Conservation (phyloP, 2,113 vertebrate species). For the Atrichornis clamosus region DNA sequence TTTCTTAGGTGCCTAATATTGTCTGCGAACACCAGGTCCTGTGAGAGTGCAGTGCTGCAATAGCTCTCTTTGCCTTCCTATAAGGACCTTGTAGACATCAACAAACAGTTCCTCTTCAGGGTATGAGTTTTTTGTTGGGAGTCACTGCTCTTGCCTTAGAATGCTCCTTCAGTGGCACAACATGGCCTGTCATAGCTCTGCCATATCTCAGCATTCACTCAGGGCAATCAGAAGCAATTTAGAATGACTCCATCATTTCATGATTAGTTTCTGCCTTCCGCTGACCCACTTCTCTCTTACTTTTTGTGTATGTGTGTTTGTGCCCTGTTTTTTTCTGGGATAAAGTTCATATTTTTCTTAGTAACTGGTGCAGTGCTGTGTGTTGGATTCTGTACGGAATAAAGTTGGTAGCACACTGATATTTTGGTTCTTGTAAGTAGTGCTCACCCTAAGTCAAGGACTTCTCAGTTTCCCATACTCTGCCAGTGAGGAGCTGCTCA, state of each 20-base stretch:
- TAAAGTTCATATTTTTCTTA: not conserved
- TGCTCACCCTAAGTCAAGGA: not conserved
- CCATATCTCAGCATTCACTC: not conserved
- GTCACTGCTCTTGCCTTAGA: not conserved
- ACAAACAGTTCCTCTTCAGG: not conserved
- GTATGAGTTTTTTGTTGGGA: not conserved
- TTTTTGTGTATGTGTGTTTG: not conserved
- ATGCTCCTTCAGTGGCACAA: not conserved
- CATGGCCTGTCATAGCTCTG: not conserved
- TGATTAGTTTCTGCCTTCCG: not conserved
- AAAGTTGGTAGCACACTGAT: not conserved
- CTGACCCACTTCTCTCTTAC: not conserved
- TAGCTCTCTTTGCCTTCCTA: not conserved
- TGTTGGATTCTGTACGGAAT: not conserved
- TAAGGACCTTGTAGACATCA: not conserved
- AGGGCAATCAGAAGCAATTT: not conserved
- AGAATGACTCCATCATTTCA: not conserved
- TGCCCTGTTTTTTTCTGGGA: not conserved
- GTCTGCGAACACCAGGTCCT: not conserved
- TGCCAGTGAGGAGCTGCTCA: not conserved
- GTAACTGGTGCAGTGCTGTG: not conserved
- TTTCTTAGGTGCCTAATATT: not conserved
- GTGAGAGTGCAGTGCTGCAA: not conserved
- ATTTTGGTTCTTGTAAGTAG: not conserved
- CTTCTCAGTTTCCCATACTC: not conserved